Base-by-base conservation (phyloP, 2,113 vertebrate genomes). In the Prolemur simus region DNA sequence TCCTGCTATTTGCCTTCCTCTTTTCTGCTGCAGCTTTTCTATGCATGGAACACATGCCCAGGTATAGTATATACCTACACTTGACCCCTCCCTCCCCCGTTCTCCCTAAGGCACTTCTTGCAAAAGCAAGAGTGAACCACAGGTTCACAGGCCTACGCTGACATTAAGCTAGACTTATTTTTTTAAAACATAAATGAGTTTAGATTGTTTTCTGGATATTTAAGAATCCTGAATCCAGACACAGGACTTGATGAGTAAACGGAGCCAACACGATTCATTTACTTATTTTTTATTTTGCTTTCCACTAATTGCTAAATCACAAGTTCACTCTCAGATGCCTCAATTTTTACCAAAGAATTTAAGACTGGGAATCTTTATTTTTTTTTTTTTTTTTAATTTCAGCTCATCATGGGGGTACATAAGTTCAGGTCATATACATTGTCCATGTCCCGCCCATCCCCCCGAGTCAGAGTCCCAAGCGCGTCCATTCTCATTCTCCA, bases 141-240 rank as follows among this genome's bases (percentile, higher is more conserved):
- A 85, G 4, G 37, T 39, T 87, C 69, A 60, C 21, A 39, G 49
- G 32, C 54, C 88, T 76, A 52, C 8, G 52, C 21, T 60, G 81
- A 60, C 77, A 58, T 34, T 18, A n/a, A 68, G 14, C 18, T 23
- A 37, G 49, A 64, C 42, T 88, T 73, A 34, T 49, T 81, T 49
- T 81, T 91, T 73, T 37, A 88, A 93, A 81, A 84, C 80, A 90
- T 21, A 42, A 63, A 87, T 29, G n/a, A 71, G 29, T 74, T 87
- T 32, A 84, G 42, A 91, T 45, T 49, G 18, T 73, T 37, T 91
- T 77, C 90, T 71, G 20, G 32, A 54, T 60, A 76, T 94, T 94
- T 68, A 87, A 88, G 58, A 96, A 91, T 32, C 88, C 32, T 68
- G 39, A 80, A 81, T 49, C 27, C 60, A 86, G 42, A 86, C 54